Evolutionary conservation across 92 coral and sea anemone species (phyloP), one percentile per base, ranked within the genome.

Genomic region (Chrysogorgia sp.): DNA sequence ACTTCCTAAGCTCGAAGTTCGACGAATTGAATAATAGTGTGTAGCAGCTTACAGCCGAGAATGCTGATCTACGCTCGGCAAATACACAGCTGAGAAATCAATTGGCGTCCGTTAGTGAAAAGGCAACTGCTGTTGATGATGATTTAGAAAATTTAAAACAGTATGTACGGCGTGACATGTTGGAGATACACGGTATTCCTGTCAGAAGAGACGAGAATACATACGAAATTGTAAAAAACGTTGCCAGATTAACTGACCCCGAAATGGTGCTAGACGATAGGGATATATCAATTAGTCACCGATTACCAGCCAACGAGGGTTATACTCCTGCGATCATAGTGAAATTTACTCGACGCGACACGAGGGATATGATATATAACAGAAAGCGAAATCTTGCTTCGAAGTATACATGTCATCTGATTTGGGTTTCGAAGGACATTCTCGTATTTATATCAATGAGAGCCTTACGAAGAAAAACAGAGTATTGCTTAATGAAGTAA

Each of bases 201-300:
- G 71, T 53, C 5, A 26, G 74, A 19, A 22, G 17, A 53, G 80
- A 74, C 20, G 80, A 57, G 50, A 57, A 34, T 33, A 74, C 80
- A 25, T 55, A 53, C 28, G 48, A 55, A n/a, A 26, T 74, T 19
- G 80, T 74, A 17, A 31, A 45, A 24, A 10, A 74, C 3, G 80
- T 74, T 74, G 80, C 52, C 25, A 31, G 37, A 2, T 32, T 74
- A 29, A 24, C 28, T 37, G 80, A 74, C 34, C 67, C 80, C 31
- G 49, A 74, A 10, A 31, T 52, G 13, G 31, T 3, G 25, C 35
- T 74, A 15, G n/a, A 57, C 25, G 48, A 57, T 8, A 22, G 2
- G n/a, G 52, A 57, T 2, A 74, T 74, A 3, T 74, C 80, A 30
- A 74, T 40, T 35, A 74, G 80, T 28, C 80, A 74, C 17, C 71